Evolutionary conservation across 1,140 invertebrate genomes (phyloP), one percentile per base, ranked within the genome.

Genomic region (Amphibalanus amphitrite): DNA sequence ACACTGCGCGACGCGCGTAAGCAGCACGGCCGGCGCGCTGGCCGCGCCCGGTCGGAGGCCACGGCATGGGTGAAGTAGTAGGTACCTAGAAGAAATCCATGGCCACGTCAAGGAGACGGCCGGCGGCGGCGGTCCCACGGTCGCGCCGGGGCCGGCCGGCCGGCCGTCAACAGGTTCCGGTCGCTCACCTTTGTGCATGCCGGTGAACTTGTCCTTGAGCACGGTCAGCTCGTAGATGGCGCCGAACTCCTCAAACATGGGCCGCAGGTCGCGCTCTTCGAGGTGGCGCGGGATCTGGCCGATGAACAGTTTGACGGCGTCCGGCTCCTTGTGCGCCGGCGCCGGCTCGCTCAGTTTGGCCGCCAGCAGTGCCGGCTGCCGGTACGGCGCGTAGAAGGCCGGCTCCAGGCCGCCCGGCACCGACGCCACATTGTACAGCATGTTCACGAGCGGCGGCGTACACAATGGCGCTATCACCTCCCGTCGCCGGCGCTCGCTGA

Each of bases 141-240:
- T 33, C 69, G 71, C 71, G 73, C 73, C 72, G 29, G 75, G 69
- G 59, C 29, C 74, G 70, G 74, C 59, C 74, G 74, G 74, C 71
- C 73, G 71, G n/a, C 67, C 47, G 47, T 59, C 47, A 59, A 59
- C 47, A 59, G 47, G 65, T 67, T 26, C 26, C 29, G 20, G 17
- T 23, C n/a, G 40, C 84, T 80, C 81, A 92, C 91, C 91, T 88
- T 95, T 95, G 80, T 95, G 92, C 85, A 93, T 90, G 29, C 92
- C 92, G 40, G 92, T 95, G 82, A 92, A 90, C 79, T 92, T 92
- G 80, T 93, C 90, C 84, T 93, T 94, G 65, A 96, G 86, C 26
- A 95, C 89, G 67, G 91, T 93, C 74, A 96, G 88, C 83, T 96
- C 93, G 79, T 93, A 93, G 77, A 96, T 96, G 78, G 91, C 91